Percentiles rank a stretch among this genome's conserved stretches.
These are phyloP conservation scores for Eristalis arbustorum DNA, from an alignment of 2,888 invertebrate species.

Conservation along the genomic window DNA sequence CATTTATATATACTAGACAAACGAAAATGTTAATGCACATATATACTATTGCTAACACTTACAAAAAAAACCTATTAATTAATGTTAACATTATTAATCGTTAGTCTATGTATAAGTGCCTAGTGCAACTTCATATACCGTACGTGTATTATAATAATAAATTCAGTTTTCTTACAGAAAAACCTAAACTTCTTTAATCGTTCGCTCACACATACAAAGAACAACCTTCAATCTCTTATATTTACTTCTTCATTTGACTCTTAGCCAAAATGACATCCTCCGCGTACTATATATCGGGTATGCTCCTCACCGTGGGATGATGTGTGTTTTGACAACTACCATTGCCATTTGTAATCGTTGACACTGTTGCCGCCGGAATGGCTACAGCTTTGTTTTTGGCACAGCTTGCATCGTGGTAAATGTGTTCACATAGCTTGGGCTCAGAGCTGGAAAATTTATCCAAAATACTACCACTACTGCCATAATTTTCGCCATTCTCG, in stretches of 20 bases:
- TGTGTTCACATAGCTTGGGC: slow-evolving; percentile 79
- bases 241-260: slow-evolving; percentile 73
- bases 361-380: slow-evolving; percentile 56
- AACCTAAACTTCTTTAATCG: not conserved
- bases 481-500: slow-evolving; percentile 56
- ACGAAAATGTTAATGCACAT: not conserved
- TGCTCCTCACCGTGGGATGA: slow-evolving; percentile 55
- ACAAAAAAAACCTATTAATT: not conserved
- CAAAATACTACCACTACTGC: slow-evolving; percentile 72
- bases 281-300: slow-evolving; percentile 80
- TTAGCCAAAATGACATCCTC: slow-evolving; percentile 79
- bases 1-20: not conserved
- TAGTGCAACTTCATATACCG: no score
- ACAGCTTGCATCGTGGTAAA: slow-evolving; percentile 79
- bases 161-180: not conserved
- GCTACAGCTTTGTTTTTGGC: slow-evolving; percentile 77
- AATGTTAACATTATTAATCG: not conserved
- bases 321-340: slow-evolving; percentile 66
- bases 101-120: not conserved
- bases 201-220: not conserved
- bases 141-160: not conserved
- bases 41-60: not conserved
- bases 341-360: slow-evolving; percentile 54
- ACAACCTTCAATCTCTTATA: not conserved
- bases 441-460: slow-evolving; percentile 79